A percentile compares a stretch with the other conserved stretches of the same genome.
These are phyloP conservation scores for Halcyon malimbica DNA, from an alignment of 2,113 vertebrate genomes.

Conservation along the genomic window DNA sequence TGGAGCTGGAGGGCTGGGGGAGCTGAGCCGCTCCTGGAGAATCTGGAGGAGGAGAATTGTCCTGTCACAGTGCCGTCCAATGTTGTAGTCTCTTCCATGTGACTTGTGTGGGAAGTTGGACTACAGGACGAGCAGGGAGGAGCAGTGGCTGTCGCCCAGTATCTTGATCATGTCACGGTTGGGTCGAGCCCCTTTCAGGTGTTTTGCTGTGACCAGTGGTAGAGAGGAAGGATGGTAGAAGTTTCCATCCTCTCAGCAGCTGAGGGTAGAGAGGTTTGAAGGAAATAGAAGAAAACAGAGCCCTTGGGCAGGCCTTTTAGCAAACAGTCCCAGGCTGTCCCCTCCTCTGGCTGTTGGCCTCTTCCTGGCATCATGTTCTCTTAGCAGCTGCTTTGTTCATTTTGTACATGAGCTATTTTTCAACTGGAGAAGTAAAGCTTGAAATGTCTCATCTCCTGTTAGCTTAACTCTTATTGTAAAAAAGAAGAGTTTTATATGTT, in stretches of 20 bases:
- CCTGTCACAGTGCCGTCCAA: fast-evolving
- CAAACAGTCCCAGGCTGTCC: not conserved
- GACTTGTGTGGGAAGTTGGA: not conserved
- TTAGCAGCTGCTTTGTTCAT: not conserved
- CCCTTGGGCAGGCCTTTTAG: not conserved
- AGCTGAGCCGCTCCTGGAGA: not conserved
- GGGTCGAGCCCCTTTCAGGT: not conserved
- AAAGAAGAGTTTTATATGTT: not conserved
- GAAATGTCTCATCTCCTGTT: not conserved
- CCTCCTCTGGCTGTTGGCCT: not conserved
- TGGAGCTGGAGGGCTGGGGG: not conserved
- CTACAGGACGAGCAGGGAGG: not conserved
- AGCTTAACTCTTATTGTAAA: not conserved
- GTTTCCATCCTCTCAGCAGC: not conserved
- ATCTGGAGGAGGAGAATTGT: not conserved
- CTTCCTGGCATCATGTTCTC: not conserved
- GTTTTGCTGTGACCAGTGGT: not conserved
- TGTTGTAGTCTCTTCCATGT: not conserved
- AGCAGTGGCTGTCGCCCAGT: fast-evolving
- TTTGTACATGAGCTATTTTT: not conserved
- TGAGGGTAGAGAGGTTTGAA: not conserved
- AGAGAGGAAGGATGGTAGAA: not conserved
- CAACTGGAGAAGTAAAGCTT: not conserved
- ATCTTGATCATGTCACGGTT: not conserved
- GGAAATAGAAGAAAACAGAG: not conserved